phyloP scores from a whole-genome alignment of 1,140 invertebrate genomes.

The Drosophila ficusphila region DNA sequence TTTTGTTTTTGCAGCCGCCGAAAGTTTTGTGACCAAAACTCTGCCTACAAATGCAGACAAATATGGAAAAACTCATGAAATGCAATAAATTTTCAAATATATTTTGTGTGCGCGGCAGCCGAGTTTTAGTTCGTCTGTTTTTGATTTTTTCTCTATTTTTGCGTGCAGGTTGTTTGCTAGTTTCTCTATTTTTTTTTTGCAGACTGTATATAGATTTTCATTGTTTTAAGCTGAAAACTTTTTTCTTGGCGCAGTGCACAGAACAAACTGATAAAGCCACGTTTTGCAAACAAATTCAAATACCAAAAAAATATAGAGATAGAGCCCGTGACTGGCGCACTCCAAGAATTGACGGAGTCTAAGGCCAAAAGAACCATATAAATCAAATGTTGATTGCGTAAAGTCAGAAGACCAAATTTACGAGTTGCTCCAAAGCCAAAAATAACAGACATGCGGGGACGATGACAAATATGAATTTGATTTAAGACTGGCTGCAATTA shows the following conservation, averaged over 20 bases:
- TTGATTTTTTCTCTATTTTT: conserved; percentile 17
- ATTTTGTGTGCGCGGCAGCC: conserved; percentile 57
- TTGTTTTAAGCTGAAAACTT: conserved; percentile 54
- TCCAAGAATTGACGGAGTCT: conserved; percentile 30
- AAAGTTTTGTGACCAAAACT: conserved; percentile 70
- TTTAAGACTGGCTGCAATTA: background rate
- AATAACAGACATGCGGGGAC: conserved; percentile 16
- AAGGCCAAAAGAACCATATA: conserved; percentile 39
- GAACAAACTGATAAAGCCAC: conserved; percentile 62
- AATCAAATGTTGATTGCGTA: conserved; percentile 65
- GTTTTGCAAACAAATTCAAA: conserved; percentile 51
- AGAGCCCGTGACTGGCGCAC: conserved; percentile 13
- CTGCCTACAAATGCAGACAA: conserved; percentile 80
- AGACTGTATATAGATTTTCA: conserved; percentile 28
- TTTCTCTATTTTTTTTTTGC: conserved; percentile 9
- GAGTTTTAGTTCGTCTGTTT: conserved; percentile 24
- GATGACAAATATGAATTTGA: conserved; percentile 7
- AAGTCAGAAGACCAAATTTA: conserved; percentile 56
- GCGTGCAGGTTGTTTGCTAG: background rate
- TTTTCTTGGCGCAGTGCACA: conserved; percentile 51
- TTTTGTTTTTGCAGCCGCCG: conserved; percentile 52
- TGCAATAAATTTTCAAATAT: conserved; percentile 82
- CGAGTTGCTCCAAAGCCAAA: conserved; percentile 24
- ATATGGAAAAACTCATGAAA: conserved; percentile 78
- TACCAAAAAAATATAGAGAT: conserved; percentile 12